These are phyloP conservation scores for Pycnomerus fuliginosus DNA, from an alignment of 2,888 invertebrate genomes.

Conservation along the genomic window DNA sequence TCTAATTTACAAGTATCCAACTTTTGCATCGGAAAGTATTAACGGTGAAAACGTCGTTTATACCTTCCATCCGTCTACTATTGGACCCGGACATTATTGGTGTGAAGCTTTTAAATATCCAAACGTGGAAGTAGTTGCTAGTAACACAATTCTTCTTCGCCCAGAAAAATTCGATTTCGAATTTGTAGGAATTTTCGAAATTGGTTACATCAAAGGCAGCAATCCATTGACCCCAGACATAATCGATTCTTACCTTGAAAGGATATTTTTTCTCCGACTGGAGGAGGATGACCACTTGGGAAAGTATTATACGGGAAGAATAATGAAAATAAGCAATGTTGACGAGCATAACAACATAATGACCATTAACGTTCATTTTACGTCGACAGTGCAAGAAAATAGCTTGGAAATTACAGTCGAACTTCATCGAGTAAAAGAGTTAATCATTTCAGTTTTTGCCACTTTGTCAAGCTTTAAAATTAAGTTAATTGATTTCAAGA, in stretches of 20 bases:
- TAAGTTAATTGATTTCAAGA: too few relatives aligned
- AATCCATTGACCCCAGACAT: conserved; percentile 28
- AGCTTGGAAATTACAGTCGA: conserved; percentile 2
- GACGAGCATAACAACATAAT: conserved; percentile 26
- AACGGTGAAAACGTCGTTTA: too few relatives aligned
- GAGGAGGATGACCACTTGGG: conserved; percentile 10
- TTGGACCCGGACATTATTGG: conserved; percentile 40
- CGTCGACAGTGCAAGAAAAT: too few relatives aligned
- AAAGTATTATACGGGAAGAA: conserved; percentile 25
- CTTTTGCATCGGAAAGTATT: too few relatives aligned
- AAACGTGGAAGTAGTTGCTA: conserved; percentile 22
- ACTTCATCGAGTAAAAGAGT: too few relatives aligned
- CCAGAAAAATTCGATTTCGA: conserved; percentile 24
- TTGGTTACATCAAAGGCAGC: conserved; percentile 21
- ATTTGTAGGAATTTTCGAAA: conserved; percentile 29
- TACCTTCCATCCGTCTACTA: not conserved
- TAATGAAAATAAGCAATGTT: conserved; percentile 32
- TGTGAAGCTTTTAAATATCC: conserved; percentile 39
- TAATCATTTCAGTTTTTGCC: too few relatives aligned
- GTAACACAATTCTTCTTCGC: conserved; percentile 26
- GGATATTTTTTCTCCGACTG: conserved; percentile 11
- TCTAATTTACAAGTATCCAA: not conserved
- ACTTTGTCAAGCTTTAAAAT: too few relatives aligned
- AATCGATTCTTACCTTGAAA: conserved; percentile 23
- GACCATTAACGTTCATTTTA: conserved; percentile 33